Evolutionary conservation across 2,888 invertebrate genomes (phyloP), one percentile per base, ranked within the genome.

Genomic region (Amblyjoppa fuscipennis): DNA sequence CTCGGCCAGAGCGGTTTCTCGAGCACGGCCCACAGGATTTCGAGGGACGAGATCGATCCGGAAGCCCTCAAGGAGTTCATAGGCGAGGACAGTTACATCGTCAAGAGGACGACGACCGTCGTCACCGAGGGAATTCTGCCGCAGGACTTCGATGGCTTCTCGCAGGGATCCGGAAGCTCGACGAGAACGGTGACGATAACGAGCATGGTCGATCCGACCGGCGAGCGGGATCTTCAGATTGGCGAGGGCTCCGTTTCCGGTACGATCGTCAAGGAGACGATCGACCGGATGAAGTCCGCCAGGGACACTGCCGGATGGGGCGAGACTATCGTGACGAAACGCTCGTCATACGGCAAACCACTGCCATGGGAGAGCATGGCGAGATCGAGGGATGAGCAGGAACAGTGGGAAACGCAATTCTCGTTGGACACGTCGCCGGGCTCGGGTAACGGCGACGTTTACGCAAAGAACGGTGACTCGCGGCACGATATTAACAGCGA

Each of bases 401-500:
- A 93, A 34, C 90, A 91, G 28, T 94, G 94, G 94, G 94, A 93
- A 49, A 90, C 89, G 6, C 93, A 93, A 77, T 92, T 91, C 79
- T 92, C 93, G 1, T 75, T 92, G 56, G 94, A 94, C 78, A 91
- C 91, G 0, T 93, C 94, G 16, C 94, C 94, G 3, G 90, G 92
- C n/a, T 94, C 94, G 25, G 93, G 92, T 31, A 93, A 93, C 80
- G 93, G 91, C 16, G 94, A 93, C 45, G 83, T 90, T 77, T 93
- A 90, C 75, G 74, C 90, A 11, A 94, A 93, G 81, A 92, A 91
- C 80, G 91, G 90, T 89, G 91, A 90, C 83, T 93, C 92, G 41
- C 89, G 92, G 76, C 91, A 91, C 59, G 93, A 93, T 74, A 87
- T 91, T 51, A 92, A 93, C 88, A 94, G 93, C 88, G 94, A 94